A percentile compares a stretch with the other conserved stretches of the same genome.
Conservation (phyloP, 64 coral and sea anemone species). For the Montipora sp. region DNA sequence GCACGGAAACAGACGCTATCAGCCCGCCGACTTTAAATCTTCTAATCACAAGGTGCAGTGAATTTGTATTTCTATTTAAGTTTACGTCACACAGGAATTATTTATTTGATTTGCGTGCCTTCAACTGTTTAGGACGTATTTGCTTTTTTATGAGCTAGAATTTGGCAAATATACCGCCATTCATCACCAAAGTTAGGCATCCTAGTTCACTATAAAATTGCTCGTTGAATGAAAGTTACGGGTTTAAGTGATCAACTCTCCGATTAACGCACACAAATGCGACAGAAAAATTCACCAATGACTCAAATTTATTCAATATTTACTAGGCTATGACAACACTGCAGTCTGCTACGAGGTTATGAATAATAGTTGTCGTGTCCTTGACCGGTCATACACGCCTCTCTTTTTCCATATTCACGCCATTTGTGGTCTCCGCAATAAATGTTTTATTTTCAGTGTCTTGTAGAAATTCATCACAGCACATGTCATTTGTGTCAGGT, state of each 20-base stretch:
- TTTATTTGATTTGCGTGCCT: constrained; percentile 28
- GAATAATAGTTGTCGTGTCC: neutral
- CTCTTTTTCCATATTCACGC: neutral
- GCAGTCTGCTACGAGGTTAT: neutral
- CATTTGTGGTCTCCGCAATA: constrained; percentile 20
- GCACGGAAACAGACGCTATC: neutral
- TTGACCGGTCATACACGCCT: neutral
- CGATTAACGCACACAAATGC: no score
- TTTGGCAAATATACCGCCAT: neutral
- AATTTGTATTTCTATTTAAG: neutral
- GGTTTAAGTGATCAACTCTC: no score
- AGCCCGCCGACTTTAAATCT: neutral
- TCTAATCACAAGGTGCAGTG: neutral
- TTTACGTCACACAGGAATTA: neutral
- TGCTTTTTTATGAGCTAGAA: neutral
- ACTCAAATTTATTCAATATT: constrained; percentile 37
- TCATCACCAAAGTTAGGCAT: neutral
- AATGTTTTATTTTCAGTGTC: neutral
- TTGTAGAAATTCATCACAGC: constrained; percentile 44
- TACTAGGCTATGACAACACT: neutral
- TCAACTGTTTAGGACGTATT: constrained; percentile 16
- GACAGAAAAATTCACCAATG: neutral
- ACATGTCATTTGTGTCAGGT: constrained; percentile 35
- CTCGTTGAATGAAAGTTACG: no score
- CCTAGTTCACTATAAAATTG: no score